Percentiles rank a stretch among this genome's conserved stretches.
phyloP scores from a whole-genome alignment of 2,888 invertebrate species.

The Eumerus sabulonum region DNA sequence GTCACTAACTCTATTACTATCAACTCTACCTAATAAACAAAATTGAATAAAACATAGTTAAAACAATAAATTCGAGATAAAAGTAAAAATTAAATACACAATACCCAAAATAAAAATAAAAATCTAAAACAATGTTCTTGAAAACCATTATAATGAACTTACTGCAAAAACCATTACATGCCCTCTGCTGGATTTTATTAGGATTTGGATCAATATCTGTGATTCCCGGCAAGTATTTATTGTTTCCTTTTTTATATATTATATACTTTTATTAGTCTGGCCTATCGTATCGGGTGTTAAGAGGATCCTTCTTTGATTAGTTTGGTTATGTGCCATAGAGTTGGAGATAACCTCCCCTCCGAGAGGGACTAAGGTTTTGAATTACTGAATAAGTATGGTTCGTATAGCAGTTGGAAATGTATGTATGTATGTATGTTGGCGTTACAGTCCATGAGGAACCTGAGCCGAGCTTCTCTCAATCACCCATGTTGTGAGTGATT shows the following conservation, averaged over 20 bases:
- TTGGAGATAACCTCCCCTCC: too few relatives aligned
- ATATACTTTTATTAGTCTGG: not conserved
- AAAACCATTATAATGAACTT: constrained; percentile 66
- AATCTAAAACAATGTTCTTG: constrained; percentile 42
- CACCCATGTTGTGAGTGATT: too few relatives aligned
- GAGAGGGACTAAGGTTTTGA: too few relatives aligned
- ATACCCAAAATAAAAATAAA: constrained; percentile 60
- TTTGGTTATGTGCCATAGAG: too few relatives aligned
- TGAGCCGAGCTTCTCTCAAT: too few relatives aligned
- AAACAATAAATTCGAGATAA: constrained; percentile 11
- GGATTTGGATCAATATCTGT: constrained; percentile 70
- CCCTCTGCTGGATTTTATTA: constrained; percentile 70
- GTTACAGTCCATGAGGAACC: too few relatives aligned
- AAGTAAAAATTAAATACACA: constrained; percentile 41
- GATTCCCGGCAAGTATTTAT: constrained; percentile 69
- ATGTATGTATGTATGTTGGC: too few relatives aligned
- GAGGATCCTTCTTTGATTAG: too few relatives aligned
- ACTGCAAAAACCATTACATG: constrained; percentile 67
- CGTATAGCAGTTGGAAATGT: too few relatives aligned
- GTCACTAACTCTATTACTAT: constrained; percentile 53
- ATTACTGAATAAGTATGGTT: too few relatives aligned
- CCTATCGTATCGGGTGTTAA: too few relatives aligned
- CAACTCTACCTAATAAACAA: constrained; percentile 51
- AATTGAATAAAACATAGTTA: constrained; percentile 4
- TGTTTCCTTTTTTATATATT: not conserved